Percentiles rank a stretch among this genome's conserved stretches.
These are phyloP conservation scores for Capromys pilorides DNA, from an alignment of 2,797 vertebrate genomes.

Conservation along the genomic window DNA sequence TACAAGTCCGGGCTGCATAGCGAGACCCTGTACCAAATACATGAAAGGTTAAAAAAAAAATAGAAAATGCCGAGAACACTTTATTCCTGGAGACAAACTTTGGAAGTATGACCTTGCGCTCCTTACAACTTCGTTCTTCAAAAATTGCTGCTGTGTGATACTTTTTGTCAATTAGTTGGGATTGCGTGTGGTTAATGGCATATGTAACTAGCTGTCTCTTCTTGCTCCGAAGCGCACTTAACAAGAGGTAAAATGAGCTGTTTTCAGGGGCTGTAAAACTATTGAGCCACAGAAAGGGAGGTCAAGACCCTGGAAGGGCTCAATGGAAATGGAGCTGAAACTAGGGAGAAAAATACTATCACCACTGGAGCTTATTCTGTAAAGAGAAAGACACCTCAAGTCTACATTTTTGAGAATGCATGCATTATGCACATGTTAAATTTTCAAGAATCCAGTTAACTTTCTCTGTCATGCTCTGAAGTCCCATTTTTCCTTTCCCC, in stretches of 20 bases:
- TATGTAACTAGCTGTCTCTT: conserved; percentile 78
- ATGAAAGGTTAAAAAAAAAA: background rate
- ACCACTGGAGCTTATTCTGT: background rate
- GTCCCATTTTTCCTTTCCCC: background rate
- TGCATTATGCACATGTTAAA: background rate
- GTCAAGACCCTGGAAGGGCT: conserved; percentile 64
- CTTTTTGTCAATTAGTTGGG: conserved; percentile 74
- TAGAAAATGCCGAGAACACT: conserved; percentile 44
- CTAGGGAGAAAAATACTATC: background rate
- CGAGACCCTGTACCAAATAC: too few relatives aligned
- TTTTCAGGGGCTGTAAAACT: conserved; percentile 73
- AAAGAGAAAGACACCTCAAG: conserved; percentile 10
- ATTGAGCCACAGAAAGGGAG: conserved; percentile 69
- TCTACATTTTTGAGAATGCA: background rate
- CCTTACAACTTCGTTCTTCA: conserved; percentile 69
- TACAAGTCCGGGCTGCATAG: too few relatives aligned
- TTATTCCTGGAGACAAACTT: conserved; percentile 55
- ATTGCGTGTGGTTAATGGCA: conserved; percentile 76
- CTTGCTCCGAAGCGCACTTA: conserved; percentile 74
- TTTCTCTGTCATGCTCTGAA: background rate
- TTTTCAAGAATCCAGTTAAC: background rate
- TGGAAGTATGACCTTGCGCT: conserved; percentile 56
- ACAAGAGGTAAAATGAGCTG: conserved; percentile 79
- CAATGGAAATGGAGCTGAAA: conserved; percentile 72
- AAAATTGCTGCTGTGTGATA: conserved; percentile 65